A percentile compares a stretch with the other conserved stretches of the same genome.
Evolutionary conservation across 2,888 invertebrate species (phyloP).

Genomic region (Germaria angustata): DNA sequence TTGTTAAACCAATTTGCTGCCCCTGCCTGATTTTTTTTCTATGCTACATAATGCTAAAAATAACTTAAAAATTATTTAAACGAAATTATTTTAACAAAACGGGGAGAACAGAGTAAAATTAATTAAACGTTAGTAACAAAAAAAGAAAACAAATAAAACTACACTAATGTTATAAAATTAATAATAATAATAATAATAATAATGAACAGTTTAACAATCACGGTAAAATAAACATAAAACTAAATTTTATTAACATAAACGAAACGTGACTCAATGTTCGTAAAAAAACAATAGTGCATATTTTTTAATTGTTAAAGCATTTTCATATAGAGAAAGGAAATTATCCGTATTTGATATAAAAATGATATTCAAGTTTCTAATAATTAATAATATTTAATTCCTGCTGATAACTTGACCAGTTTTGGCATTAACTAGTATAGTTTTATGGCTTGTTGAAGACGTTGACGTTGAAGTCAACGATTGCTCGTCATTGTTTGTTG

Average conservation of each 20-base stretch:
- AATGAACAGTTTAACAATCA: slow-evolving; percentile 54
- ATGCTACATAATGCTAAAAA: slow-evolving; percentile 21
- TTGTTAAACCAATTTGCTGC: slow-evolving; percentile 65
- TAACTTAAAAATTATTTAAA: slow-evolving; percentile 41
- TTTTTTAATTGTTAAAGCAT: slow-evolving; percentile 26
- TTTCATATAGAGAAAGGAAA: background rate
- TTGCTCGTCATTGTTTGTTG: slow-evolving; percentile 34
- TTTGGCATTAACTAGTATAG: slow-evolving; percentile 79
- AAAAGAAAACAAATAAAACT: slow-evolving; percentile 40
- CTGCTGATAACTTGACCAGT: slow-evolving; percentile 79
- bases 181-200: slow-evolving; percentile 16
- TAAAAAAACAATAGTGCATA: slow-evolving; percentile 6
- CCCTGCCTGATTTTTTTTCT: slow-evolving; percentile 48
- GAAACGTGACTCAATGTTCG: slow-evolving; percentile 37
- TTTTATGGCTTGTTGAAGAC: slow-evolving; percentile 73
- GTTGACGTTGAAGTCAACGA: slow-evolving; percentile 44
- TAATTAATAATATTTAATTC: slow-evolving; percentile 72
- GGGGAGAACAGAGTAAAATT: slow-evolving; percentile 21
- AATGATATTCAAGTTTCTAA: slow-evolving; percentile 12
- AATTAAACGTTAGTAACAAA: slow-evolving; percentile 61
- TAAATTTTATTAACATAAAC: slow-evolving; percentile 22
- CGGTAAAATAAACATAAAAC: slow-evolving; percentile 17
- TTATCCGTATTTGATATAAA: background rate
- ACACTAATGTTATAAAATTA: slow-evolving; percentile 37
- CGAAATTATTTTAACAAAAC: slow-evolving; percentile 50